Base-by-base conservation (phyloP, 1,140 invertebrate genomes). In the Platorchestia sp. region DNA sequence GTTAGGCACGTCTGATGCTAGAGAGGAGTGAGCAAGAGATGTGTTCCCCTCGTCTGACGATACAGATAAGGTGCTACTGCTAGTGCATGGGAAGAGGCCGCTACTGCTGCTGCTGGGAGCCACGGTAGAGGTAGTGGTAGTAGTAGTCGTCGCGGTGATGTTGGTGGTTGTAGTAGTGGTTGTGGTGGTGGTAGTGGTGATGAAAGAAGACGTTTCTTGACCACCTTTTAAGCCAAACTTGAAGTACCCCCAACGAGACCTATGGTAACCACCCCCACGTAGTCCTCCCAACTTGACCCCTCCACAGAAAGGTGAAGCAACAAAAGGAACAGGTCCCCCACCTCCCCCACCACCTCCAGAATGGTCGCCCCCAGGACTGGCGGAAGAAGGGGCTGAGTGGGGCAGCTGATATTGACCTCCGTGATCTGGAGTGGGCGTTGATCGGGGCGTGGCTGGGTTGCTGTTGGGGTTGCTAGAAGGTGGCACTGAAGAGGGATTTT, bases 201-300 rank as follows among this genome's bases (percentile, higher is more conserved):
- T 41, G 10, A 86, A 36, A 95, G 86, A 90, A 43, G 86, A 45
- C n/a, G 95, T 89, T 87, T 90, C 89, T 27, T 87, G 51, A 95
- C 96, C 96, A 53, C 96, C 96, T 59, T 96, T 96, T 51, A 96
- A 95, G 43, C 96, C 96, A 86, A 96, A 53, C 59, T 96, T 96
- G 59, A 96, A 96, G 87, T 96, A 95, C 43, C 96, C 96, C 96
- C 96, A 96, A 1, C 96, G 96, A 95, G 95, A 96, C 89, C 93
- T 96, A 36, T 95, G n/a, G 59, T 95, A 40, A 87, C 95, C 86
- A 51, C 96, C 96, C 19, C 96, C 96, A 75, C 95, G 89, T 43
- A 96, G 91, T 22, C 96, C 96, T 6, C 91, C 91, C 40, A 93
- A 44, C 44, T 93, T 93, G 6, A 93, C 45, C 10, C 45, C 91